Evolutionary conservation across 2,888 invertebrate species (phyloP).

Genomic region (Halictus quadricinctus): DNA sequence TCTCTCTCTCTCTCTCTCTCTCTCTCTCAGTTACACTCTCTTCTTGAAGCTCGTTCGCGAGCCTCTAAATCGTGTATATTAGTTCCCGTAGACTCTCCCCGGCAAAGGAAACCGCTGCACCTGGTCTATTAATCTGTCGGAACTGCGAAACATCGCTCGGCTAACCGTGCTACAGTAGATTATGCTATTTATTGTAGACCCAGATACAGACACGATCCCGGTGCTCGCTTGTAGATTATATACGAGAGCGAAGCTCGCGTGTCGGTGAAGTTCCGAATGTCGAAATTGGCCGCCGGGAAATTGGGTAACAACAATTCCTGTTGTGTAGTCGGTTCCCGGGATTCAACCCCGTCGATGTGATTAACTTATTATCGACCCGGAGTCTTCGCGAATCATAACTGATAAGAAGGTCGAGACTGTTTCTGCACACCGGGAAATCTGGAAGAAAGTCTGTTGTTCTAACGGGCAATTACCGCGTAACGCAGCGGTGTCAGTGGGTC

Average conservation of each 20-base stretch:
- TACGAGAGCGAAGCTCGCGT: neutral
- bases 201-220: neutral
- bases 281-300: conserved; percentile 2
- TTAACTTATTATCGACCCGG: neutral
- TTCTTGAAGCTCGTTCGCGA: neutral
- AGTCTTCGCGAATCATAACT: neutral
- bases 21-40: neutral
- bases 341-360: neutral
- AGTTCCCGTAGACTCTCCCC: neutral
- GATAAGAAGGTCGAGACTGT: neutral
- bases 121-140: neutral
- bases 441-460: neutral
- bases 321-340: neutral
- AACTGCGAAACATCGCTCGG: neutral
- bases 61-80: conserved; percentile 1
- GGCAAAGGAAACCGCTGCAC: neutral
- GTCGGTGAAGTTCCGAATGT: conserved; percentile 1
- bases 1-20: neutral
- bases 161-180: neutral
- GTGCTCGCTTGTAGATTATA: neutral
- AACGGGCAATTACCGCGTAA: neutral
- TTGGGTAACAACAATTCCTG: conserved; percentile 1
- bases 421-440: neutral
- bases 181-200: conserved; percentile 4
- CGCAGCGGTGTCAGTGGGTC: neutral